Evolutionary conservation across 2,888 invertebrate species (phyloP).

Genomic region (Lithophane socia): DNA sequence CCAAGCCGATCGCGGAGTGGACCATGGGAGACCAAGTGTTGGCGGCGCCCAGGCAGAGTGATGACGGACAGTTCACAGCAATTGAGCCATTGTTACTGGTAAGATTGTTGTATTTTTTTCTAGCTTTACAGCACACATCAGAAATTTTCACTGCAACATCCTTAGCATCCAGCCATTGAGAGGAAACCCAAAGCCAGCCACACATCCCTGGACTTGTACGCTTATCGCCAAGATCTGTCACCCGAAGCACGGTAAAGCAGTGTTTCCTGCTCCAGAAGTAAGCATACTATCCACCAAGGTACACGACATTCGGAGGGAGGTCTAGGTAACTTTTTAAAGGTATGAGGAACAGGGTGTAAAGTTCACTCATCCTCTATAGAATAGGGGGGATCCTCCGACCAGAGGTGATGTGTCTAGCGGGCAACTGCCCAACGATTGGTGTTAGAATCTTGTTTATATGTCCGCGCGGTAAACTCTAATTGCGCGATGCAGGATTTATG

Average conservation of each 20-base stretch:
- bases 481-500: no score
- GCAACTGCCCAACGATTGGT: no score
- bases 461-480: no score
- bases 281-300: neutral
- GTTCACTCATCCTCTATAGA: no score
- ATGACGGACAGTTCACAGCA: constrained; percentile 71
- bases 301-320: no score
- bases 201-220: neutral
- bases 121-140: neutral
- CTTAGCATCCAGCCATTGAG: neutral
- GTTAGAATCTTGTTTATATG: no score
- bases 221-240: neutral
- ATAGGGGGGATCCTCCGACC: no score
- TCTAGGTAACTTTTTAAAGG: no score
- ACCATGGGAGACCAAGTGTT: constrained; percentile 87
- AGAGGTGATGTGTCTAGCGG: no score
- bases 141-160: neutral
- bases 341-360: no score
- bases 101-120: constrained; percentile 29
- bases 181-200: neutral
- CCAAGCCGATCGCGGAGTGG: constrained; percentile 93
- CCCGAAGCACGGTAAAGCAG: neutral
- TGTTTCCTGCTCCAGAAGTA: neutral
- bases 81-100: constrained; percentile 80
- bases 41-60: constrained; percentile 65